Conservation (phyloP, 2,888 invertebrate species). For the Halictus quadricinctus region DNA sequence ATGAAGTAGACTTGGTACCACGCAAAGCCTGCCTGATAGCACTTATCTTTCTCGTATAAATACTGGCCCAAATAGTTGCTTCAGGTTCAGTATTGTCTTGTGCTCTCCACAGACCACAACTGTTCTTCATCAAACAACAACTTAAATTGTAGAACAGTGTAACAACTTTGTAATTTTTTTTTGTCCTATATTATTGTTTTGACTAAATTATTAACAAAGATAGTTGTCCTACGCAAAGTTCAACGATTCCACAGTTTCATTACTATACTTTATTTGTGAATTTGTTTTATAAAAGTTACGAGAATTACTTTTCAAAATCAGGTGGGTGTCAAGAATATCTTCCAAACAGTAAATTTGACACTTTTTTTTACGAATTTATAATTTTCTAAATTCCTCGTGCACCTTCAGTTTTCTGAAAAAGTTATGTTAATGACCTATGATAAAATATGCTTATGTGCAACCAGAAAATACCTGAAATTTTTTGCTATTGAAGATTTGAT, state of each 20-base stretch:
- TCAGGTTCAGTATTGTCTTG: slow-evolving; percentile 74
- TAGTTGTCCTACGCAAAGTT: slow-evolving; percentile 18
- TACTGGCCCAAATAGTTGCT: slow-evolving; percentile 76
- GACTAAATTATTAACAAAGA: slow-evolving; percentile 27
- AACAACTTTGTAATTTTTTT: neutral
- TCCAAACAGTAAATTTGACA: neutral
- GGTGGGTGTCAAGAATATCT: slow-evolving; percentile 71
- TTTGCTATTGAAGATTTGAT: neutral
- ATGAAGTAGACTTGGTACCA: slow-evolving; percentile 72
- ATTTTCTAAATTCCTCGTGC: neutral
- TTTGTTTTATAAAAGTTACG: slow-evolving; percentile 83
- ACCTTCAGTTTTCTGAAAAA: neutral
- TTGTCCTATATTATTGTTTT: neutral
- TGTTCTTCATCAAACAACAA: slow-evolving; percentile 18
- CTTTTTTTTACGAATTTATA: neutral
- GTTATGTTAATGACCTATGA: neutral
- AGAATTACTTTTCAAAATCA: slow-evolving; percentile 86
- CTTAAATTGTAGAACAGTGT: neutral
- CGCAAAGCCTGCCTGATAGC: slow-evolving; percentile 76
- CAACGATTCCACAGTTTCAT: neutral
- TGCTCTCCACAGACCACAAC: slow-evolving; percentile 50
- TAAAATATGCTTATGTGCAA: neutral
- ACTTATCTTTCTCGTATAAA: slow-evolving; percentile 80
- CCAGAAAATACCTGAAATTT: neutral
- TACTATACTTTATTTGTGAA: slow-evolving; percentile 57